Evolutionary conservation across 2,888 invertebrate genomes (phyloP).

Genomic region (Spodoptera picta): DNA sequence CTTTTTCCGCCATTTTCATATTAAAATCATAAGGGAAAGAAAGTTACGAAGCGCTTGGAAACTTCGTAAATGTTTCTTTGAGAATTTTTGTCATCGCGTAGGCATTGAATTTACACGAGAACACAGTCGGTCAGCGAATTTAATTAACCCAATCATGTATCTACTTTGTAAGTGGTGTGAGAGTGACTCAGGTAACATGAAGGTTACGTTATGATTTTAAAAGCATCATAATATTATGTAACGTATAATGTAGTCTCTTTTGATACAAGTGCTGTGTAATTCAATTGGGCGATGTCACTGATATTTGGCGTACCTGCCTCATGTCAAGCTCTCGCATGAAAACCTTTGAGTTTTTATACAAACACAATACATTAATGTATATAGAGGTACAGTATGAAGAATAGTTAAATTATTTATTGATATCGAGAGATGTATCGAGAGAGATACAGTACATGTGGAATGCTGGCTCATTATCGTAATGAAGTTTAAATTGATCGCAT

Average conservation of each 20-base stretch:
- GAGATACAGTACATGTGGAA: too few relatives aligned
- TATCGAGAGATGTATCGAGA: too few relatives aligned
- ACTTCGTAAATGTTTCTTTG: slow-evolving; percentile 1
- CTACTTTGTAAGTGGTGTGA: neutral
- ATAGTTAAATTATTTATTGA: too few relatives aligned
- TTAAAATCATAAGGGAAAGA: neutral
- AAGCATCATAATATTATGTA: neutral
- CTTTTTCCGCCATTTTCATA: slow-evolving; percentile 1
- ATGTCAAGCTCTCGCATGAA: too few relatives aligned
- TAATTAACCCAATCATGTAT: slow-evolving; percentile 1
- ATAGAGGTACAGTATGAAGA: too few relatives aligned
- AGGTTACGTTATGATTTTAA: neutral
- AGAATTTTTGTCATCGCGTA: neutral
- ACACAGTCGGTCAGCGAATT: neutral
- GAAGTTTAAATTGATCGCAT: too few relatives aligned
- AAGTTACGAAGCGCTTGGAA: neutral
- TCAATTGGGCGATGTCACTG: neutral
- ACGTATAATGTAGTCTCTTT: too few relatives aligned
- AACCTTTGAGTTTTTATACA: too few relatives aligned
- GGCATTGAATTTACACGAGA: neutral
- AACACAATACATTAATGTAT: too few relatives aligned
- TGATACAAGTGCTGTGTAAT: neutral
- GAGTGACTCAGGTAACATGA: neutral
- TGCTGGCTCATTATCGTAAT: too few relatives aligned
- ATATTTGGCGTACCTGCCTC: neutral